phyloP scores from a whole-genome alignment of 2,113 vertebrate species.

The Prochilodus magdalenae region DNA sequence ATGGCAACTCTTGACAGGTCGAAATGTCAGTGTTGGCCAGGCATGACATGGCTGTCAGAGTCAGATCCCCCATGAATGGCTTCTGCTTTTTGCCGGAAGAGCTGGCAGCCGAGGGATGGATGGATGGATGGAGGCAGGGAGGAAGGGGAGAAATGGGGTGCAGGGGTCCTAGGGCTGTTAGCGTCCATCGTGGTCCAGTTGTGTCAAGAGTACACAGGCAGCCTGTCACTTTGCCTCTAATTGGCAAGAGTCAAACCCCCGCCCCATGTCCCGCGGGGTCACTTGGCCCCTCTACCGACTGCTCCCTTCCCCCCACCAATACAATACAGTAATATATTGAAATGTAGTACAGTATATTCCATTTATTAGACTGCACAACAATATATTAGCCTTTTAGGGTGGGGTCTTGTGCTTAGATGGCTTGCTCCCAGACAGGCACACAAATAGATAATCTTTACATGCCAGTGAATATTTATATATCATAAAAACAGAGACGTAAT shows the following conservation, averaged over 20 bases:
- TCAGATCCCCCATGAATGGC: constrained; percentile 50
- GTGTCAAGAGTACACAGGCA: constrained; percentile 73
- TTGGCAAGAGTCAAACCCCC: constrained; percentile 71
- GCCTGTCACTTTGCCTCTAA: constrained; percentile 78
- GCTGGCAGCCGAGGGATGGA: constrained; percentile 36
- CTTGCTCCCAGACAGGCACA: no score
- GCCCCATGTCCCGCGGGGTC: constrained; percentile 68
- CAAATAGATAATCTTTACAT: no score
- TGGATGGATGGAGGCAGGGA: constrained; percentile 46
- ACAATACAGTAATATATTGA: neutral
- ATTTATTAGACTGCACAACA: no score
- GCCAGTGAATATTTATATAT: no score
- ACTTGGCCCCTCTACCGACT: constrained; percentile 53
- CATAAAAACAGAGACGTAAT: no score
- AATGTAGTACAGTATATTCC: neutral
- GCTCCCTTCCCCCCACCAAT: neutral
- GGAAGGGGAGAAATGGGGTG: constrained; percentile 19
- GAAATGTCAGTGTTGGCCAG: constrained; percentile 70
- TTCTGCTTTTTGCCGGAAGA: constrained; percentile 43
- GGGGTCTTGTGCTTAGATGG: no score
- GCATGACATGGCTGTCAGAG: constrained; percentile 68
- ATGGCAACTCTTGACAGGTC: constrained; percentile 70
- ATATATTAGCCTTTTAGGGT: no score
- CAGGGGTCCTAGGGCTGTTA: constrained; percentile 64
- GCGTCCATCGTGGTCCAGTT: constrained; percentile 68